Evolutionary conservation across 2,113 vertebrate species (phyloP).

Genomic region (Heterochromis multidens): DNA sequence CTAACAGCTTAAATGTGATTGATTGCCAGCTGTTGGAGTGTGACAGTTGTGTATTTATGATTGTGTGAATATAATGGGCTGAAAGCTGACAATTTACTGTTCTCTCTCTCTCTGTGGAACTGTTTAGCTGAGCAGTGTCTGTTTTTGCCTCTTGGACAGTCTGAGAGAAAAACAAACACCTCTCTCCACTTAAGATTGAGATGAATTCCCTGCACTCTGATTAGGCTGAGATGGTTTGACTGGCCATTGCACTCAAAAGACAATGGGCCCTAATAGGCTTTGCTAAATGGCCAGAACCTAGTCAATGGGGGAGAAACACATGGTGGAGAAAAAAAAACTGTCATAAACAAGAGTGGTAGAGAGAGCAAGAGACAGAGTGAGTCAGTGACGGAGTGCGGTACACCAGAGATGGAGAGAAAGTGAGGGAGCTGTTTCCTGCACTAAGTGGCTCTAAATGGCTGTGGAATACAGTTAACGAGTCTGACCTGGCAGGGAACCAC

Average conservation of each 20-base stretch:
- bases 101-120: constrained; percentile 17
- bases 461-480: constrained; percentile 39
- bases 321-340: background rate
- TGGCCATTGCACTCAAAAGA: constrained; percentile 36
- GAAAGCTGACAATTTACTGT: background rate
- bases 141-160: background rate
- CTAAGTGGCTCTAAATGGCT: constrained; percentile 49
- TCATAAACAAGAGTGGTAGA: constrained; percentile 15
- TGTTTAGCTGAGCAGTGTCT: background rate
- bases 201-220: constrained; percentile 41
- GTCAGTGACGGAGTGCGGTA: background rate
- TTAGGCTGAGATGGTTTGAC: constrained; percentile 28
- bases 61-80: constrained; percentile 8
- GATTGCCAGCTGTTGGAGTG: background rate
- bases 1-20: constrained; percentile 35
- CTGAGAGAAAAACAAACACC: constrained; percentile 14
- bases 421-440: background rate
- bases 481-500: constrained; percentile 34
- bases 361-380: background rate
- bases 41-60: constrained; percentile 20
- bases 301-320: background rate
- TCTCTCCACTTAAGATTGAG: constrained; percentile 15
- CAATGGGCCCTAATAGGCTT: constrained; percentile 49
- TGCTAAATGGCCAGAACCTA: constrained; percentile 37
- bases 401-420: background rate